Evolutionary conservation across 1,140 invertebrate species (phyloP), one percentile per base, ranked within the genome.

Genomic region (Magallana gigas): DNA sequence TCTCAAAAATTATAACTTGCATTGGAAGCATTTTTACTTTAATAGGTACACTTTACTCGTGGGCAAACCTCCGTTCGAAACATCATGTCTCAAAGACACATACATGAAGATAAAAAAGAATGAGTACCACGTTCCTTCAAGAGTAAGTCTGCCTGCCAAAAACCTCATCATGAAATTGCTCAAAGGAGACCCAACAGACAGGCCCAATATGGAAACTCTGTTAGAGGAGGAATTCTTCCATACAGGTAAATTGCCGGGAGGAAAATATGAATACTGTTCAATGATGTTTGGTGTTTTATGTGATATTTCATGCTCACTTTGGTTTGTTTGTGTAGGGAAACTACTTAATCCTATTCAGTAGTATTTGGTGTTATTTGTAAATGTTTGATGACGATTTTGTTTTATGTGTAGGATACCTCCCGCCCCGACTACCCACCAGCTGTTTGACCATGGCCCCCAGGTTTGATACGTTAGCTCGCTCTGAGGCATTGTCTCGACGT

Each of bases 11-110:
- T 23, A 23, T 1, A 23, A 23, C 23, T 23, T 48, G 36, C 36
- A 36, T 76, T 48, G 36, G 5, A 48, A 48, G 36, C 5, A 48
- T 48, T 48, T 48, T 48, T 48, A 48, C 36, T 48, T 23, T 48
- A 48, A 48, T 91, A 96, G 96, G 60, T 99, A 98, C 93, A 99
- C 98, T 3, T 95, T 99, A 86, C 95, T 99, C 4, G 97, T 99
- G 76, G 98, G 98, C 8, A 98, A 97, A 93, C 98, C 98, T 6
- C 98, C 98, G 8, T 99, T 99, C 95, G 98, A 99, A 94, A 99
- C 98, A 0, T 96, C 96, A 12, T 97, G 97, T 83, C 91, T 97
- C 9, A 96, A 96, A 64, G 98, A 99, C 93, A 99, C 98, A 0
- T 99, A 99, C 94, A 96, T 96, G 9, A 94, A 97, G 90, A 99